Conservation (phyloP, 2,797 vertebrate genomes). For the Epinephelus malabaricus region DNA sequence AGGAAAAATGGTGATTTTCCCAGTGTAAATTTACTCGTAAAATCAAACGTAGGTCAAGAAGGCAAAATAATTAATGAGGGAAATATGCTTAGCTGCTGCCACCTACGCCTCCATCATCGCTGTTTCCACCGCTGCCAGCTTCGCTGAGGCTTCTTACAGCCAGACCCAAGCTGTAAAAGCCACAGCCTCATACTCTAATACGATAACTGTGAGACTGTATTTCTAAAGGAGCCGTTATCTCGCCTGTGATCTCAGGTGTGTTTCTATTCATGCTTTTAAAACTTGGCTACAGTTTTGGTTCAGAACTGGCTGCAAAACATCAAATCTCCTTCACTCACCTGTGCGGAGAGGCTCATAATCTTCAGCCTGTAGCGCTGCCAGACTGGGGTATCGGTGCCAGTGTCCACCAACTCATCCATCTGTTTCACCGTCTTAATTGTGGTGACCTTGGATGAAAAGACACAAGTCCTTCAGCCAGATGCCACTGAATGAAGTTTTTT, state of each 20-base stretch:
- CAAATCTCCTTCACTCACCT: constrained; percentile 83
- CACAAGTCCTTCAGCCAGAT: constrained; percentile 17
- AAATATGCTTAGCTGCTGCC: not conserved
- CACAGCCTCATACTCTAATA: not conserved
- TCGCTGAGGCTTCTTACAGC: constrained; percentile 8
- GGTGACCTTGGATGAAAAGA: constrained; percentile 90
- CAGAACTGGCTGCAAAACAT: not conserved
- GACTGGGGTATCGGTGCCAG: constrained; percentile 90
- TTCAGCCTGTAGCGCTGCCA: constrained; percentile 93
- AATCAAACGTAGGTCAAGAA: not conserved
- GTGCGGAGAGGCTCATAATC: constrained; percentile 90
- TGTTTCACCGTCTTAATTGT: constrained; percentile 98
- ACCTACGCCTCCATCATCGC: constrained; percentile 6
- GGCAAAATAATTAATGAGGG: not conserved
- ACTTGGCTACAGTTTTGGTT: constrained; percentile 1
- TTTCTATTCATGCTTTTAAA: constrained; percentile 21
- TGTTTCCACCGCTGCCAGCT: constrained; percentile 5
- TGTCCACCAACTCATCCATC: constrained; percentile 95
- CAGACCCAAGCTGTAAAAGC: constrained; percentile 11
- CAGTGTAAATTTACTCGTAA: not conserved
- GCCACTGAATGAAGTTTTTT: not conserved
- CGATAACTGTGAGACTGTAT: constrained; percentile 1
- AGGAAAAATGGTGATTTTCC: not conserved
- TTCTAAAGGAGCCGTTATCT: constrained; percentile 6
- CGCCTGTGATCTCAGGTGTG: not conserved